Evolutionary conservation across 2,113 vertebrate genomes (phyloP).

Genomic region (Cyanistes caeruleus): DNA sequence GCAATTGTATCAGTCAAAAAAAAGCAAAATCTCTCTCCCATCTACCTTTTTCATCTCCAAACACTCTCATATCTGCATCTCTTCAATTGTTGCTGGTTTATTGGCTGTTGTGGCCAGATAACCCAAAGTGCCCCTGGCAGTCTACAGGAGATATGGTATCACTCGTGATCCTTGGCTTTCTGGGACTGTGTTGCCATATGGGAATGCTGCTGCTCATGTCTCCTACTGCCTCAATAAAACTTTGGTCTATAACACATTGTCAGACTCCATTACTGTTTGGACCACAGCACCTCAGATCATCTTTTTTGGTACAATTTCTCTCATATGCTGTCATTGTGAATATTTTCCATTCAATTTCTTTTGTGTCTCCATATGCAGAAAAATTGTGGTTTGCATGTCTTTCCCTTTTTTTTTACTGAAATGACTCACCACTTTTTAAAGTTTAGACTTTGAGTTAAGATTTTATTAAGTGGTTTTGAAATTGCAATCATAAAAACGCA

Average conservation of each 20-base stretch:
- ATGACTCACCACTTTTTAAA: neutral
- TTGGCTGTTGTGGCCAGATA: neutral
- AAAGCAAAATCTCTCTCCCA: neutral
- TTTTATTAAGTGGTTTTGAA: neutral
- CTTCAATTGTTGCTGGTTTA: neutral
- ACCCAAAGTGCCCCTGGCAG: neutral
- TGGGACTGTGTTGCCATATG: too few relatives aligned
- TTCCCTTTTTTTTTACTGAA: neutral
- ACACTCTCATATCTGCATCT: rapidly evolving
- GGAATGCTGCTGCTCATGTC: neutral
- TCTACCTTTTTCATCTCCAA: neutral
- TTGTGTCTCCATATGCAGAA: neutral
- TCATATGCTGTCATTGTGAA: neutral
- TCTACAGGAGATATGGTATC: neutral
- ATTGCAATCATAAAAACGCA: neutral
- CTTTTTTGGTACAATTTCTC: neutral
- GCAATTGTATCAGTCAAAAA: neutral
- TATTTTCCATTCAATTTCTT: neutral
- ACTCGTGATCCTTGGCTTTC: neutral
- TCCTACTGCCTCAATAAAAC: neutral
- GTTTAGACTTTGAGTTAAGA: neutral
- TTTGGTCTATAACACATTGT: neutral
- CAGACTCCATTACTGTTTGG: neutral
- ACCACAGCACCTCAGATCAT: neutral
- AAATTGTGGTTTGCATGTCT: neutral